Percentiles rank a stretch among this genome's conserved stretches.
These are phyloP conservation scores for Actinernus sp. DNA, from an alignment of 92 coral and sea anemone species.

Conservation along the genomic window DNA sequence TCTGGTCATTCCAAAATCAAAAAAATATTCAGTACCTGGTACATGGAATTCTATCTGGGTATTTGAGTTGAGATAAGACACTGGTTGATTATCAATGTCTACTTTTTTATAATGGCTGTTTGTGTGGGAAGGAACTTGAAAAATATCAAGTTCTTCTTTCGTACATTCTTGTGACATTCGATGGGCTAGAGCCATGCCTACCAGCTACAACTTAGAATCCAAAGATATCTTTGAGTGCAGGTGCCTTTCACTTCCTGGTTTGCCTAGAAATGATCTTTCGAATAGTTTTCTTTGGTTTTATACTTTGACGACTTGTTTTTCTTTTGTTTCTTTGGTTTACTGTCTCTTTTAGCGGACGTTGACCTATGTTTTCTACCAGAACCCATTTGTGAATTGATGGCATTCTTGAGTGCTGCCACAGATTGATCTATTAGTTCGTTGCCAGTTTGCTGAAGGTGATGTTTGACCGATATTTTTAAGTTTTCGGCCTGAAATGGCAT, in stretches of 20 bases:
- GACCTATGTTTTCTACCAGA: conserved; percentile 6
- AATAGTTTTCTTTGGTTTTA: conserved; percentile 20
- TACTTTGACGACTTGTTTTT: not conserved
- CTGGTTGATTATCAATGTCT: conserved; percentile 29
- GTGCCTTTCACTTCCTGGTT: conserved; percentile 52
- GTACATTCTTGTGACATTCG: conserved; percentile 37
- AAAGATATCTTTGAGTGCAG: conserved; percentile 30
- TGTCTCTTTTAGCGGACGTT: not conserved
- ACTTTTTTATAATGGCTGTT: conserved; percentile 13
- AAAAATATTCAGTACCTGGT: conserved; percentile 36
- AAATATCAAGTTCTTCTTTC: conserved; percentile 43
- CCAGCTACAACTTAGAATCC: not conserved
- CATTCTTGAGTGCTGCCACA: not conserved
- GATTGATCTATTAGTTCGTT: conserved; percentile 2
- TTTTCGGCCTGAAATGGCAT: conserved; percentile 27
- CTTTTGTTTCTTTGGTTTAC: too few relatives aligned
- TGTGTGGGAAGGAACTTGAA: conserved; percentile 56
- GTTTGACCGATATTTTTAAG: not conserved
- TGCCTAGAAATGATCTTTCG: conserved; percentile 27
- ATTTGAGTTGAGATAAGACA: conserved; percentile 5
- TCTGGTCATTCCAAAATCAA: too few relatives aligned
- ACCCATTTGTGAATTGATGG: conserved; percentile 1
- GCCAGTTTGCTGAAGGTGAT: conserved; percentile 8
- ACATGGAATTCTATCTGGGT: conserved; percentile 46
- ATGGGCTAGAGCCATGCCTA: conserved; percentile 30